Evolutionary conservation across 35 echinoderm and acorn worm genomes (phyloP).

Genomic region (Lytechinus variegatus): DNA sequence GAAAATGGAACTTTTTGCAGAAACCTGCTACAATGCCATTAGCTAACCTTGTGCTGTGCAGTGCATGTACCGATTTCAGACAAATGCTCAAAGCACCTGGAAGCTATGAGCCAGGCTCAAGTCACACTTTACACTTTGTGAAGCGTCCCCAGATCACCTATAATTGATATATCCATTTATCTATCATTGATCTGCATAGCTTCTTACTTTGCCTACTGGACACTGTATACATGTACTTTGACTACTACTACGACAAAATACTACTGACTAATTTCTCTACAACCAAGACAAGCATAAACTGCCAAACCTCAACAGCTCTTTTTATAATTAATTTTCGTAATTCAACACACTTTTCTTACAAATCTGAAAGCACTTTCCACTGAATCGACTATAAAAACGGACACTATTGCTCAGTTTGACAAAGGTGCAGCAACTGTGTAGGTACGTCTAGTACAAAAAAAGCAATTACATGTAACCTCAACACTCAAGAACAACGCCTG

Average conservation of each 20-base stretch:
- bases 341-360: background rate
- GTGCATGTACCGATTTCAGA: too few relatives aligned
- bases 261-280: background rate
- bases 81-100: too few relatives aligned
- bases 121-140: too few relatives aligned
- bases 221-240: background rate
- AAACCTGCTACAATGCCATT: too few relatives aligned
- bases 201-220: background rate
- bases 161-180: background rate
- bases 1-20: too few relatives aligned
- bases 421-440: background rate
- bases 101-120: too few relatives aligned
- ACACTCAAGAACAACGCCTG: too few relatives aligned
- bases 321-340: background rate
- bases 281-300: background rate
- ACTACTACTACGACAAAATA: background rate
- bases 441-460: background rate
- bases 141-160: background rate
- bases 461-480: too few relatives aligned
- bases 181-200: background rate
- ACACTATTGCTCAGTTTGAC: background rate
- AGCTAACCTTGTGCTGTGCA: too few relatives aligned
- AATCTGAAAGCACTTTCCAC: conserved; percentile 1
- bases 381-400: background rate
- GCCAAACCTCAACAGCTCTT: background rate